Evolutionary conservation across 2,888 invertebrate species (phyloP).

Genomic region (Arrhopalites spinosus): DNA sequence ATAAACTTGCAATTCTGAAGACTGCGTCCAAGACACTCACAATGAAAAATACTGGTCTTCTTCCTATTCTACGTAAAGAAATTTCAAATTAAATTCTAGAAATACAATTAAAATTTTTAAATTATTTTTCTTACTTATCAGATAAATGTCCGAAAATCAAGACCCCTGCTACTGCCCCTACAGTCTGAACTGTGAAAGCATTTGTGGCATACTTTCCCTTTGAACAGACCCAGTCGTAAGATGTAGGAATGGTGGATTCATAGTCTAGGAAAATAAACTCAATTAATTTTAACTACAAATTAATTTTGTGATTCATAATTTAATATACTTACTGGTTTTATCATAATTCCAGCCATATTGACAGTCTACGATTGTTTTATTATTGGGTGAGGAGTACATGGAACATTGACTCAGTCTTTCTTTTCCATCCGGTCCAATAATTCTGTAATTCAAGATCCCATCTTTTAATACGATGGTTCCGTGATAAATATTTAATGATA

Average conservation of each 20-base stretch:
- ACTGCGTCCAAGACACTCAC: conserved; percentile 58
- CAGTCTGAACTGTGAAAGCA: conserved; percentile 41
- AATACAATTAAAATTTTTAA: background rate
- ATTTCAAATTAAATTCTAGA: conserved; percentile 13
- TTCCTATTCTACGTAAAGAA: conserved; percentile 61
- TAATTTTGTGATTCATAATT: too few relatives aligned
- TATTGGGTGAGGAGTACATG: conserved; percentile 37
- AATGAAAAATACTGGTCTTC: conserved; percentile 63
- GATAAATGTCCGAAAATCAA: conserved; percentile 29
- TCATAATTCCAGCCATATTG: conserved; percentile 65
- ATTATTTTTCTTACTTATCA: too few relatives aligned
- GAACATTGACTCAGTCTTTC: conserved; percentile 46
- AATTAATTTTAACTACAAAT: too few relatives aligned
- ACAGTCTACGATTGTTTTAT: conserved; percentile 20
- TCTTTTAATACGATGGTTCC: too few relatives aligned
- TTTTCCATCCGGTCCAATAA: conserved; percentile 42
- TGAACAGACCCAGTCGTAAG: conserved; percentile 66
- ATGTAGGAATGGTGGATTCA: conserved; percentile 62
- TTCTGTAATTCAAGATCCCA: conserved; percentile 37
- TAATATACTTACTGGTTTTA: conserved; percentile 57
- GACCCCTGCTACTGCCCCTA: conserved; percentile 40
- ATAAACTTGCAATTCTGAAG: conserved; percentile 41
- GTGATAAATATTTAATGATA: too few relatives aligned
- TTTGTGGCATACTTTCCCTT: conserved; percentile 57
- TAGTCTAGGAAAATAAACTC: conserved; percentile 59